These are phyloP conservation scores for Actinia tenebrosa DNA, from an alignment of 64 coral and sea anemone genomes.

Conservation along the genomic window DNA sequence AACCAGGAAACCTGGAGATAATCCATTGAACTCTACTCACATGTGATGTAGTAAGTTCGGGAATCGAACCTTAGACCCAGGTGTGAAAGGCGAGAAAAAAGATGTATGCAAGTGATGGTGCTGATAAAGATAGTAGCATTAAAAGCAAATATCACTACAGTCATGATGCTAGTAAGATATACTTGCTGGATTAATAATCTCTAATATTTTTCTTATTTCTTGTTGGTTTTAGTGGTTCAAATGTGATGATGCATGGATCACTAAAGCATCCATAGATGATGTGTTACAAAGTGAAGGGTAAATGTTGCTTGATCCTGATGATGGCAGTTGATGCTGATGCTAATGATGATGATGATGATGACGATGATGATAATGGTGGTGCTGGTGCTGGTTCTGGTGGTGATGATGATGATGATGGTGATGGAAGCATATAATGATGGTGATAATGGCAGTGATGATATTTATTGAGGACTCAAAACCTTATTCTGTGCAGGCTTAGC, in stretches of 20 bases:
- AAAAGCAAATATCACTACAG: not conserved
- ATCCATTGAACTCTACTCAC: not conserved
- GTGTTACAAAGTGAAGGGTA: conserved; percentile 96
- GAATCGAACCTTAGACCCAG: too few relatives aligned
- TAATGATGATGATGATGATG: not conserved
- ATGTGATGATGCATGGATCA: conserved; percentile 98
- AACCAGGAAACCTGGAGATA: too few relatives aligned
- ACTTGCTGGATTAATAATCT: not conserved
- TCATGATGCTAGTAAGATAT: too few relatives aligned
- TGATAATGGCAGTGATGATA: too few relatives aligned
- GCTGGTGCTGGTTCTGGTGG: not conserved
- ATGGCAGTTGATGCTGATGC: not conserved
- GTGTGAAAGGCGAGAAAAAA: too few relatives aligned
- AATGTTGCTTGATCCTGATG: not conserved
- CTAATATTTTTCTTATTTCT: conserved; percentile 4
- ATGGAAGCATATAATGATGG: too few relatives aligned
- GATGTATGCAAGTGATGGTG: not conserved
- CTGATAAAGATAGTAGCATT: not conserved
- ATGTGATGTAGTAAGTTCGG: too few relatives aligned
- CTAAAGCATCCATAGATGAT: conserved; percentile 84
- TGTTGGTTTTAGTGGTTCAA: conserved; percentile 76
- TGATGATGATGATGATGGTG: too few relatives aligned
- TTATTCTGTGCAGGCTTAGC: too few relatives aligned
- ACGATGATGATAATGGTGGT: not conserved
- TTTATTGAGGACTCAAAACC: too few relatives aligned